Conservation (phyloP, 1,140 invertebrate genomes). For the Hormaphis cornu region DNA sequence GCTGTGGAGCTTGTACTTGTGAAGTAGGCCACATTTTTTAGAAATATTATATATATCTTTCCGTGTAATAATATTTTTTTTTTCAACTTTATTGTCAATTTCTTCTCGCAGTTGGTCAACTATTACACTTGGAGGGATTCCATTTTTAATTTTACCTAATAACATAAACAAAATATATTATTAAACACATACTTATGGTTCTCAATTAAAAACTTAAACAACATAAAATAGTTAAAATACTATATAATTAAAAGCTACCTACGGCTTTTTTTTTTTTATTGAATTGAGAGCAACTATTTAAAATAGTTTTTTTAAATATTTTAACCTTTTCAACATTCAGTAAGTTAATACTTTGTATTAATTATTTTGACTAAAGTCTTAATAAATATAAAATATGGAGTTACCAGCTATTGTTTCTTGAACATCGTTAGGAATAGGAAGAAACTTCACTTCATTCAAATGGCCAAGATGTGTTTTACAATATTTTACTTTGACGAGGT, state of each 20-base stretch:
- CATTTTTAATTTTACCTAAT: not conserved
- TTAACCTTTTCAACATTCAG: too few relatives aligned
- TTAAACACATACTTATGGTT: too few relatives aligned
- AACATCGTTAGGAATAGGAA: not conserved
- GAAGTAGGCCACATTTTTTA: not conserved
- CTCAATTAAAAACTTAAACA: too few relatives aligned
- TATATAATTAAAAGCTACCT: too few relatives aligned
- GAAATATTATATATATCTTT: conserved; percentile 15
- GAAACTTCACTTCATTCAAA: not conserved
- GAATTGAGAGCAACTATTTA: too few relatives aligned
- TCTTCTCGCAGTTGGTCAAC: not conserved
- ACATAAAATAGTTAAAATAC: too few relatives aligned
- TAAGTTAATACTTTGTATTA: too few relatives aligned
- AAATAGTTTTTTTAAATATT: too few relatives aligned
- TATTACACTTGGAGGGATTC: not conserved
- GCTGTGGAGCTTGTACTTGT: not conserved
- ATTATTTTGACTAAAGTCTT: too few relatives aligned
- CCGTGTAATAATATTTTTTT: conserved; percentile 5
- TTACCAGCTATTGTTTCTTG: not conserved
- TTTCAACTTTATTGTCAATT: conserved; percentile 2
- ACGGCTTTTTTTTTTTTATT: too few relatives aligned
- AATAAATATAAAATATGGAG: too few relatives aligned
- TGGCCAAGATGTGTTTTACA: not conserved
- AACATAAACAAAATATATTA: not conserved
- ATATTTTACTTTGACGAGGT: not conserved